phyloP scores from a whole-genome alignment of 2,113 vertebrate species.

The Formicarius rufipectus region DNA sequence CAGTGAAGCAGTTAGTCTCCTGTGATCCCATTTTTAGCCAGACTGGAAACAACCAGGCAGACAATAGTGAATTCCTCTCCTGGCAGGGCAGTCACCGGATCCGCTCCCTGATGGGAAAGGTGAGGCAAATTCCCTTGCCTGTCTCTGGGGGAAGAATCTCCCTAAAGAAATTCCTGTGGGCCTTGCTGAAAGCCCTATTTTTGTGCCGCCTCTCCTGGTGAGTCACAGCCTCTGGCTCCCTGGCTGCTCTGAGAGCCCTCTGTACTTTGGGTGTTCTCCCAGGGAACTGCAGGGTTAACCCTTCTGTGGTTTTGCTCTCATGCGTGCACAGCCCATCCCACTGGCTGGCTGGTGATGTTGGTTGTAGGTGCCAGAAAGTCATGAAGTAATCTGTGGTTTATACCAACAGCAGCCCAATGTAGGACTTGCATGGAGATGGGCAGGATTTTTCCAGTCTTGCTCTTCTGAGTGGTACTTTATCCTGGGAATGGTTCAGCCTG shows the following conservation, averaged over 20 bases:
- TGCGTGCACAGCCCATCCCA: background rate
- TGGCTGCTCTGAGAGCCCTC: background rate
- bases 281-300: constrained; percentile 2
- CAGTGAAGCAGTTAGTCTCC: constrained; percentile 34
- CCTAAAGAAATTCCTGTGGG: background rate
- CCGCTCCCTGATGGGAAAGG: background rate
- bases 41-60: background rate
- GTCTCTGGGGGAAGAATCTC: background rate
- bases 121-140: background rate
- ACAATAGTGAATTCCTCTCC: constrained; percentile 9
- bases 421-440: accelerated
- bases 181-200: background rate
- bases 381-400: background rate
- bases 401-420: background rate
- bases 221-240: background rate
- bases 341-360: background rate
- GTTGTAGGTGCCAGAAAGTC: constrained; percentile 6
- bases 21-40: constrained; percentile 27
- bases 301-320: background rate
- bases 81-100: background rate
- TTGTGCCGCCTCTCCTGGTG: background rate
- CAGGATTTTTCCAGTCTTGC: background rate
- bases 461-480: background rate
- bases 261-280: background rate
- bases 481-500: background rate